A percentile compares a stretch with the other conserved stretches of the same genome.
Conservation (phyloP, 1,140 invertebrate genomes). For the Hypsibius dujardini region DNA sequence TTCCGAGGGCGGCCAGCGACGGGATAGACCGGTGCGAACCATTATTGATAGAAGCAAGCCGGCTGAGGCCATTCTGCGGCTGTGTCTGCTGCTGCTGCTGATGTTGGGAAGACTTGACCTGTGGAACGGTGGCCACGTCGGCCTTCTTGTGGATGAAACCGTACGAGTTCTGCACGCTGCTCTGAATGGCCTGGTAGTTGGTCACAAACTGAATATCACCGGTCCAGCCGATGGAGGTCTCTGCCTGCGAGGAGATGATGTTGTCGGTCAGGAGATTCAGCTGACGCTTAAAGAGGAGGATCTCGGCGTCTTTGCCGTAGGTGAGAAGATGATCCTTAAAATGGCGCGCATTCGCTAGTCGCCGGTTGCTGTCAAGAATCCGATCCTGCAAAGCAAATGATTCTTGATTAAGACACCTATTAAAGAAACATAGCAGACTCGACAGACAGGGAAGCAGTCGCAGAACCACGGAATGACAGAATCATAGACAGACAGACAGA, state of each 20-base stretch:
- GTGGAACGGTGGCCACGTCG: constrained; percentile 28
- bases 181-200: constrained; percentile 84
- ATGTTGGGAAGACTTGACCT: neutral
- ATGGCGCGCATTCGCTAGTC: constrained; percentile 48
- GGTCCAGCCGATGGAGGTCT: constrained; percentile 15
- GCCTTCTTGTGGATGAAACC: constrained; percentile 67
- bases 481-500: no score
- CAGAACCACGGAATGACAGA: no score
- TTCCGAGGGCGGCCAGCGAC: neutral
- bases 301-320: constrained; percentile 66
- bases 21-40: constrained; percentile 4
- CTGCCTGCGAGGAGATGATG: neutral
- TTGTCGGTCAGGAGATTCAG: constrained; percentile 42
- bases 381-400: constrained; percentile 40
- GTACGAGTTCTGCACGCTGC: constrained; percentile 81
- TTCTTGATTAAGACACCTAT: neutral
- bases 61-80: neutral
- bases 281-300: constrained; percentile 79
- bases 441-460: no score
- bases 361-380: constrained; percentile 66
- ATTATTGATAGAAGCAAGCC: neutral
- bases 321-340: constrained; percentile 79
- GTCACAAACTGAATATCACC: constrained; percentile 80
- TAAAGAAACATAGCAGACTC: no score
- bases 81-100: neutral